A percentile compares a stretch with the other conserved stretches of the same genome.
These are phyloP conservation scores for Eremophila alpestris DNA, from an alignment of 2,797 vertebrate genomes.

Conservation along the genomic window DNA sequence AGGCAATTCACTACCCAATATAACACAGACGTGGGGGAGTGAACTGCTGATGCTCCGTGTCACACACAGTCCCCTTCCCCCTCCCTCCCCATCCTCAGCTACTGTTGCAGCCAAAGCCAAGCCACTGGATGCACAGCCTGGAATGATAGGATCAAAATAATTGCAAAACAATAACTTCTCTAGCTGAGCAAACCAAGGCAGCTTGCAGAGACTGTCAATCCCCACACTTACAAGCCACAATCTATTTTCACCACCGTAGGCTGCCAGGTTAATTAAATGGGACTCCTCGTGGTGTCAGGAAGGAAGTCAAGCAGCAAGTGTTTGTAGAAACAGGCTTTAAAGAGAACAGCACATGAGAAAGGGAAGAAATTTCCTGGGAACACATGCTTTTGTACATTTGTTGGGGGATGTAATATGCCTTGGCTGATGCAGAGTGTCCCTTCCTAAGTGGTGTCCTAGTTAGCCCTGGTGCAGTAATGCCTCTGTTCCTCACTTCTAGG, in stretches of 20 bases:
- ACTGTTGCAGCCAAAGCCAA: not conserved
- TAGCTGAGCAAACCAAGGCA: conserved; percentile 1
- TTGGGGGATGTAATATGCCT: not conserved
- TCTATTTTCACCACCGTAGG: conserved; percentile 31
- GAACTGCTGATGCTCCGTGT: not conserved
- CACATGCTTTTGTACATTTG: not conserved
- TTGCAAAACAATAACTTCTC: conserved; percentile 8
- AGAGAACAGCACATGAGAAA: not conserved
- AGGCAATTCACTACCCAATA: conserved; percentile 29
- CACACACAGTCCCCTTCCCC: not conserved
- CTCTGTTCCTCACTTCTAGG: not conserved
- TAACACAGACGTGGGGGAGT: not conserved
- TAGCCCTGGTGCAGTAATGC: not conserved
- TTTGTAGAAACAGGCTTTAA: not conserved
- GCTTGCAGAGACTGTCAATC: conserved; percentile 51
- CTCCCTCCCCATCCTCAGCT: not conserved
- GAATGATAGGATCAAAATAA: conserved; percentile 33
- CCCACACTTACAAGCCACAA: conserved; percentile 10
- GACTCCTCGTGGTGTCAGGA: conserved; percentile 41
- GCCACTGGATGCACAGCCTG: not conserved
- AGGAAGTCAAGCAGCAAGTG: conserved; percentile 52
- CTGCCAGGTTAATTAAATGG: conserved; percentile 59
- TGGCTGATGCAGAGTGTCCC: not conserved
- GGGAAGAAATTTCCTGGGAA: not conserved
- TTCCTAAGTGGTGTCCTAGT: not conserved